These are phyloP conservation scores for Ophthalmolycus amberensis DNA, from an alignment of 2,113 vertebrate genomes.

Conservation along the genomic window DNA sequence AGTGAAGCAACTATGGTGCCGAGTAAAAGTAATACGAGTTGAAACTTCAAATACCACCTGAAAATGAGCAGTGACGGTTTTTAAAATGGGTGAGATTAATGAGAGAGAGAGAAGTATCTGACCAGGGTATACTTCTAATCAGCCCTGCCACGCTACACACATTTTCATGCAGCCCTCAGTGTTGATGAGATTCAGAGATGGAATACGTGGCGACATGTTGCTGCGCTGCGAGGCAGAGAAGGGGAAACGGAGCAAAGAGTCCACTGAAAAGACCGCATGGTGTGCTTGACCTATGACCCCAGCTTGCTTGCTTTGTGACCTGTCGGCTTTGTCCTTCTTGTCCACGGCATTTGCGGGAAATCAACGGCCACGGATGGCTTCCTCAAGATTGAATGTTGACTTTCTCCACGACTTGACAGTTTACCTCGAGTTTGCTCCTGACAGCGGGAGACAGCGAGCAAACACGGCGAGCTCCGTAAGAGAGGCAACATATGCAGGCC, in stretches of 20 bases:
- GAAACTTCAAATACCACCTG: conserved; percentile 57
- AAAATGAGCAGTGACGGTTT: conserved; percentile 55
- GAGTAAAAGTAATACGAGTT: conserved; percentile 44
- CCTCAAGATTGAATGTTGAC: conserved; percentile 80
- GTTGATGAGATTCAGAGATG: conserved; percentile 44
- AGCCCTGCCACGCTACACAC: conserved; percentile 39
- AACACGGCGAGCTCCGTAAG: conserved; percentile 55
- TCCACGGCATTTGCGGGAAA: conserved; percentile 68
- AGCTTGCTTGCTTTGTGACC: conserved; percentile 43
- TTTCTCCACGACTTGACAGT: conserved; percentile 66
- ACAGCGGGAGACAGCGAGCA: conserved; percentile 71
- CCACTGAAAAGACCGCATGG: conserved; percentile 44
- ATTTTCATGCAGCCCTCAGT: conserved; percentile 40
- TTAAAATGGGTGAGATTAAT: conserved; percentile 54
- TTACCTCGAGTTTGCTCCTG: conserved; percentile 65
- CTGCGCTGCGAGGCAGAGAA: not conserved
- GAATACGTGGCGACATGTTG: conserved; percentile 11
- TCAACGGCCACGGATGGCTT: conserved; percentile 65
- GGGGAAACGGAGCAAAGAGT: conserved; percentile 41
- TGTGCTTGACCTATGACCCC: conserved; percentile 57
- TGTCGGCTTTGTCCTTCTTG: conserved; percentile 56
- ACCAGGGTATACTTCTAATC: conserved; percentile 53
- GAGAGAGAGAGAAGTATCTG: conserved; percentile 34
- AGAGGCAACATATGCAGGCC: conserved; percentile 32
- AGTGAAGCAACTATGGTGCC: conserved; percentile 48